phyloP scores from a whole-genome alignment of 2,113 vertebrate species.

The Corythoichthys haematopterus region DNA sequence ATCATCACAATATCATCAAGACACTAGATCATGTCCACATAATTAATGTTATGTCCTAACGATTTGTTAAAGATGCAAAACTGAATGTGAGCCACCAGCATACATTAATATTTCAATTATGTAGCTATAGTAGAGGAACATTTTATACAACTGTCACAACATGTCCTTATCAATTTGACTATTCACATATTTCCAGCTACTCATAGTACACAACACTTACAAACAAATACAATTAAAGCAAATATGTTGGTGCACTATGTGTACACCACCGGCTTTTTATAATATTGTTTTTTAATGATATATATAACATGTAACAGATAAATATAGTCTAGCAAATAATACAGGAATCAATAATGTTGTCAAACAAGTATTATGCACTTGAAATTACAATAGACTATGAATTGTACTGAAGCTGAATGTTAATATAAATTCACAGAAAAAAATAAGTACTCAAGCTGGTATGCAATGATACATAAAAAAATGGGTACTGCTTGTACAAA shows the following conservation, averaged over 20 bases:
- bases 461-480: conserved; percentile 18
- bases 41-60: conserved; percentile 33
- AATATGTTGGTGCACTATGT: conserved; percentile 44
- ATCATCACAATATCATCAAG: conserved; percentile 9
- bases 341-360: conserved; percentile 40
- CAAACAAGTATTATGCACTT: conserved; percentile 58
- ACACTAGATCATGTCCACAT: conserved; percentile 16
- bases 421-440: conserved; percentile 40
- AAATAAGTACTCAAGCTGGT: conserved; percentile 18
- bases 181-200: conserved; percentile 1
- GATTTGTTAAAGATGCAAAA: conserved; percentile 24
- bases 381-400: conserved; percentile 54
- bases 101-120: conserved; percentile 30
- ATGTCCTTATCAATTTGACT: background rate
- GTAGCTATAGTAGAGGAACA: conserved; percentile 4
- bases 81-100: conserved; percentile 61
- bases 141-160: background rate
- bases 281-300: conserved; percentile 17
- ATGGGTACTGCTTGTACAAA: conserved; percentile 34
- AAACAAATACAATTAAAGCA: conserved; percentile 43
- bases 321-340: conserved; percentile 20
- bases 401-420: conserved; percentile 58
- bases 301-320: conserved; percentile 15
- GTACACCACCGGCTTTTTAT: conserved; percentile 41
- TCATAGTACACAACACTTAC: conserved; percentile 25